phyloP scores from a whole-genome alignment of 2,888 invertebrate species.

The Kuschelorhynchus macadamiae region DNA sequence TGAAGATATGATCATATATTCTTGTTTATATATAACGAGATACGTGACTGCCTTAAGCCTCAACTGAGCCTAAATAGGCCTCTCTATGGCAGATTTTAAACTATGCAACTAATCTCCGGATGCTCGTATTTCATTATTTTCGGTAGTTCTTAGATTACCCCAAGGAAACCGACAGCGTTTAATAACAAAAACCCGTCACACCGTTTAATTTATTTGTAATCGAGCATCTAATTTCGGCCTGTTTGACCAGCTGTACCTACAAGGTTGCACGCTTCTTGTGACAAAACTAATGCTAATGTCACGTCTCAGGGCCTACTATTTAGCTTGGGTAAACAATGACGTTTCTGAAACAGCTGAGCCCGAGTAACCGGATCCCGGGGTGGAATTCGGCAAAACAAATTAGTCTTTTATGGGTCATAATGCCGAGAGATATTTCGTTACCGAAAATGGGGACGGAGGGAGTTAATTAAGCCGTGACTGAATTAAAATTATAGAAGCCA shows the following conservation, averaged over 20 bases:
- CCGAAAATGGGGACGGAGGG: conserved; percentile 6
- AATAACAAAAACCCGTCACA: too few species aligned
- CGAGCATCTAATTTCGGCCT: conserved; percentile 27
- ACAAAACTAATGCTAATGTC: conserved; percentile 41
- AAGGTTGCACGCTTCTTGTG: conserved; percentile 37
- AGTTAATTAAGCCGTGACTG: conserved; percentile 22
- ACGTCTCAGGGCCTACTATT: conserved; percentile 34
- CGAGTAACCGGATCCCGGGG: conserved; percentile 35
- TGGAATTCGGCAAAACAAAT: conserved; percentile 44
- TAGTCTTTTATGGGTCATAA: conserved; percentile 34
- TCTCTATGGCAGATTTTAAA: too few species aligned
- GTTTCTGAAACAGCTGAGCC: conserved; percentile 41
- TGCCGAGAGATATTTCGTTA: conserved; percentile 28
- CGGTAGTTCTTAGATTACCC: too few species aligned
- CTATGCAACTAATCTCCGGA: too few species aligned
- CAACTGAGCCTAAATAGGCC: too few species aligned
- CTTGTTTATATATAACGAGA: too few species aligned
- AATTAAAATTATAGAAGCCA: not conserved
- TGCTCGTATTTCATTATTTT: too few species aligned
- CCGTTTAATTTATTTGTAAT: conserved; percentile 32
- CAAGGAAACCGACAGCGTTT: too few species aligned
- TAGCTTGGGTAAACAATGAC: conserved; percentile 38
- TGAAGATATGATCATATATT: too few species aligned
- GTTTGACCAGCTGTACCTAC: conserved; percentile 37
- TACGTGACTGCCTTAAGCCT: too few species aligned